Percentiles rank a stretch among this genome's conserved stretches.
These are phyloP conservation scores for Gallirallus australis DNA, from an alignment of 2,797 vertebrate genomes.

Conservation along the genomic window DNA sequence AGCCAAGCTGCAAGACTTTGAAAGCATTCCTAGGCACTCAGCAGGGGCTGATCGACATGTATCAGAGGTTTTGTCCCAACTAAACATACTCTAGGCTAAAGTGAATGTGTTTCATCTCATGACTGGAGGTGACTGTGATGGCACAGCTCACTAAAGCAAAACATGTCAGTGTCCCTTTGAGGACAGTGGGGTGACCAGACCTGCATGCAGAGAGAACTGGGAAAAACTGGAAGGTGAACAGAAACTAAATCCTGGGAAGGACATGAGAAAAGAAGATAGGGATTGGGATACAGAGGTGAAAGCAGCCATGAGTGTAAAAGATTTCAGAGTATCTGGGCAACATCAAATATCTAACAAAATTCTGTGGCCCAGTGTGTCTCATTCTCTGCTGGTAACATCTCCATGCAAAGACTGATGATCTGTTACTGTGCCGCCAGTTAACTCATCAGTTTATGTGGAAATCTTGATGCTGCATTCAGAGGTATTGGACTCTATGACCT, in stretches of 20 bases:
- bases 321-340: neutral
- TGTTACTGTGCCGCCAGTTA: neutral
- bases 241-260: neutral
- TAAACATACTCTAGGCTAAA: conserved; percentile 22
- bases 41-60: neutral
- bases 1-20: neutral
- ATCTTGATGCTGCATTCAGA: neutral
- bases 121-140: neutral
- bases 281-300: neutral
- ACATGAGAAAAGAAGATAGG: neutral
- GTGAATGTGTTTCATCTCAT: conserved; percentile 21
- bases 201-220: neutral
- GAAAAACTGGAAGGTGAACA: neutral
- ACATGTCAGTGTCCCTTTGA: neutral
- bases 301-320: neutral
- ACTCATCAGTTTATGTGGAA: neutral
- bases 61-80: conserved; percentile 28
- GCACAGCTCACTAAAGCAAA: neutral
- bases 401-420: neutral
- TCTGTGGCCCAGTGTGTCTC: neutral
- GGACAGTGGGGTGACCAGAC: neutral
- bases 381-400: neutral
- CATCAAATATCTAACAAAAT: neutral
- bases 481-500: neutral
- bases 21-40: neutral